Percentiles rank a stretch among this genome's conserved stretches.
These are phyloP conservation scores for Tachyglossus aculeatus DNA, from an alignment of 2,797 vertebrate genomes.

Conservation along the genomic window DNA sequence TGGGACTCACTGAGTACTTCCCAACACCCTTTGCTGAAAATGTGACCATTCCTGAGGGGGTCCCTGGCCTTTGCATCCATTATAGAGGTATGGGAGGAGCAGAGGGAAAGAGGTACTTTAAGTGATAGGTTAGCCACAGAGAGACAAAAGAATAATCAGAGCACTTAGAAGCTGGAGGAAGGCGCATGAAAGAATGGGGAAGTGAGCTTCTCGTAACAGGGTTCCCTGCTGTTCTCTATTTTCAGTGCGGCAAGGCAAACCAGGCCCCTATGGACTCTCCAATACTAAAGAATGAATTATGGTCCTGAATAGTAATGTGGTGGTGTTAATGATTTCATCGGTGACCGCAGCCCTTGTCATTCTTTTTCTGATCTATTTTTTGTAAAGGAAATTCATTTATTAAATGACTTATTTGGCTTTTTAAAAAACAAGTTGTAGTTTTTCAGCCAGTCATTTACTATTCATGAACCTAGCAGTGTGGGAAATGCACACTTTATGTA, in stretches of 20 bases:
- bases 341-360: slow-evolving; percentile 43
- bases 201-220: slow-evolving; percentile 23
- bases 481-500: slow-evolving; percentile 1
- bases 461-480: slow-evolving; percentile 28
- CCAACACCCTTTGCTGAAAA: slow-evolving; percentile 17
- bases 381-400: slow-evolving; percentile 19
- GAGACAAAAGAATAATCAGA: slow-evolving; percentile 31
- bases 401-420: slow-evolving; percentile 41
- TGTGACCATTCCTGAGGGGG: background rate
- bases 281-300: slow-evolving; percentile 55
- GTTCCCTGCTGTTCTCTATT: slow-evolving; percentile 48
- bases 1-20: background rate
- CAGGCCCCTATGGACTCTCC: slow-evolving; percentile 51
- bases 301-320: slow-evolving; percentile 35
- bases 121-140: slow-evolving; percentile 27
- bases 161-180: slow-evolving; percentile 24
- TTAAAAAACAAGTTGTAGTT: slow-evolving; percentile 25
- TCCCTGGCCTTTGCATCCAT: slow-evolving; percentile 19
- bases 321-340: slow-evolving; percentile 56
- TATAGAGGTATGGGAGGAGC: background rate
- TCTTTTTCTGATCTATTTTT: slow-evolving; percentile 20
- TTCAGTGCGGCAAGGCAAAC: slow-evolving; percentile 52
- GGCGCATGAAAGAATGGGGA: slow-evolving; percentile 11
- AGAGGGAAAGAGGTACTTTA: slow-evolving; percentile 10
- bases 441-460: slow-evolving; percentile 39